phyloP scores from a whole-genome alignment of 2,888 invertebrate species.

The Lasioglossum lativentre region DNA sequence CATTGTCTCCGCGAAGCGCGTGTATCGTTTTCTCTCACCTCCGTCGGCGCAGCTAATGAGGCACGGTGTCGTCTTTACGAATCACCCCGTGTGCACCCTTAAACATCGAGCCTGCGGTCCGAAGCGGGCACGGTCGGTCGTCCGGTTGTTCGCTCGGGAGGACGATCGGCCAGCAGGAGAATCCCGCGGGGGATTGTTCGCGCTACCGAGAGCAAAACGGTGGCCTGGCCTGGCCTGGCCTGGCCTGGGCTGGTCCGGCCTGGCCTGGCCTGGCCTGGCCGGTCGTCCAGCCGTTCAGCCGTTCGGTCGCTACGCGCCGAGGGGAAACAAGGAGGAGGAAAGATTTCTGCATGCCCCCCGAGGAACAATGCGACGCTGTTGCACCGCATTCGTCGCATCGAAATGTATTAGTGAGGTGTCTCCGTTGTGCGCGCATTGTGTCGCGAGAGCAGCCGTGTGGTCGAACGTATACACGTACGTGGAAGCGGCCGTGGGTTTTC shows the following conservation, averaged over 20 bases:
- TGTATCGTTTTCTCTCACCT: conserved; percentile 58
- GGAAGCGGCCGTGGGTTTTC: conserved; percentile 32
- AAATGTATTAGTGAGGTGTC: conserved; percentile 64
- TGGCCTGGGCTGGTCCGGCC: not conserved
- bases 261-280: not conserved
- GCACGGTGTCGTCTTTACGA: conserved; percentile 67
- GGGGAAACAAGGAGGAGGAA: conserved; percentile 45
- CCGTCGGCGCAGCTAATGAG: conserved; percentile 61
- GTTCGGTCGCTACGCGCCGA: conserved; percentile 11
- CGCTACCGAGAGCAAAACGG: conserved; percentile 45
- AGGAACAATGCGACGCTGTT: conserved; percentile 73
- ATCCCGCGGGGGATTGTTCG: conserved; percentile 56
- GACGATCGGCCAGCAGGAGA: conserved; percentile 11
- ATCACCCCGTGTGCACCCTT: conserved; percentile 67
- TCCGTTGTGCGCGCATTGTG: conserved; percentile 52
- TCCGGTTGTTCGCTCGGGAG: not conserved
- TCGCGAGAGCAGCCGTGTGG: conserved; percentile 45
- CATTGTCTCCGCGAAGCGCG: conserved; percentile 55
- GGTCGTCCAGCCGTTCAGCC: not conserved
- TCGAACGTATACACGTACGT: conserved; percentile 22
- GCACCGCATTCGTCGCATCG: conserved; percentile 70
- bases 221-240: conserved; percentile 5
- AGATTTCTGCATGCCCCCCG: conserved; percentile 63
- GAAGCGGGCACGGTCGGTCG: not conserved
- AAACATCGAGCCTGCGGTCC: conserved; percentile 45